phyloP scores from a whole-genome alignment of 2,888 invertebrate genomes.

The Drosophila trichaetosa region DNA sequence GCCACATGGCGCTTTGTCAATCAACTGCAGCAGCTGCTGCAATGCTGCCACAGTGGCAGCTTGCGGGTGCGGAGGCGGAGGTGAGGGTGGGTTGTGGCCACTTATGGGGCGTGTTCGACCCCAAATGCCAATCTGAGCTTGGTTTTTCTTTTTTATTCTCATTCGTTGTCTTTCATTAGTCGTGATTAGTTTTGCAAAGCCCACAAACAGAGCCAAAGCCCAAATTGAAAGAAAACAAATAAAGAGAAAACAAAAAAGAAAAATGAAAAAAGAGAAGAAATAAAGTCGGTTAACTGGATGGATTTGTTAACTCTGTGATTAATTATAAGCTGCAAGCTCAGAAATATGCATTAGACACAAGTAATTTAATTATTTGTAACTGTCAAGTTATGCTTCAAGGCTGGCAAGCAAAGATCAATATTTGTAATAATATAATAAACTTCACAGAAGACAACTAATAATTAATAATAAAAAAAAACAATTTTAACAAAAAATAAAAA shows the following conservation, averaged over 20 bases:
- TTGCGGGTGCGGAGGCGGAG: slow-evolving; percentile 4
- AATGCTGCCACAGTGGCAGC: slow-evolving; percentile 6
- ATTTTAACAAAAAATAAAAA: not conserved
- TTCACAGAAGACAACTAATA: not conserved
- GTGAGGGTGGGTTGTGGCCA: slow-evolving; percentile 23
- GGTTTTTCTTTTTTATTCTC: slow-evolving; percentile 20
- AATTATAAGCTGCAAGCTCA: not conserved
- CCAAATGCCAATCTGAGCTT: slow-evolving; percentile 64
- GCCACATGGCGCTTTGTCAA: slow-evolving; percentile 57
- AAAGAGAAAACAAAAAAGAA: slow-evolving; percentile 8
- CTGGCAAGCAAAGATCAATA: not conserved
- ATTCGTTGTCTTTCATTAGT: slow-evolving; percentile 65
- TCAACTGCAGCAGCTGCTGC: slow-evolving; percentile 44
- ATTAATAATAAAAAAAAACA: not conserved
- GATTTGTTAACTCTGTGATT: not conserved
- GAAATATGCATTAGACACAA: not conserved
- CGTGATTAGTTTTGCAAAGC: slow-evolving; percentile 70
- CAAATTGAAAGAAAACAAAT: not conserved
- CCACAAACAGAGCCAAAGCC: slow-evolving; percentile 27
- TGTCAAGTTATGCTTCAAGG: not conserved
- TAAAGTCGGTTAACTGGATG: not conserved
- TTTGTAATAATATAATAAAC: not conserved
- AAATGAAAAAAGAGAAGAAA: slow-evolving; percentile 2
- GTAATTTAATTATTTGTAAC: not conserved
- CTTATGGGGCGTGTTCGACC: slow-evolving; percentile 65